Base-by-base conservation (phyloP, 2,797 vertebrate species). In the Peromyscus melanophrys region DNA sequence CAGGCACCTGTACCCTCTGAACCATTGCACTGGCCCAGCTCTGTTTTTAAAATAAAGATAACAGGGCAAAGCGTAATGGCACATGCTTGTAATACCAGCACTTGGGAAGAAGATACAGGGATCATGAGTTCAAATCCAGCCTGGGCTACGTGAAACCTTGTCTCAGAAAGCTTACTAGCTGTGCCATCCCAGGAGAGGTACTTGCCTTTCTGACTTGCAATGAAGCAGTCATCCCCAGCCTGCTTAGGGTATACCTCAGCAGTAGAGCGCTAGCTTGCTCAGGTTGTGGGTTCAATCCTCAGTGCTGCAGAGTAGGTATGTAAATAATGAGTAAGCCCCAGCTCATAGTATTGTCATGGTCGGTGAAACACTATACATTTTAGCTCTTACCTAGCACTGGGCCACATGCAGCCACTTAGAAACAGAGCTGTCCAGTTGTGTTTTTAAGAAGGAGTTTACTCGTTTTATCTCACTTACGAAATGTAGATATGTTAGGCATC, bases 121-220 rank as follows among this genome's bases (percentile, higher is more conserved):
- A 75, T 88, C 4, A 9, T 59, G 37, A 55, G 71, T 76, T 89
- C 55, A 89, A 59, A 23, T 57, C 27, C 37, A 88, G 25, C 69
- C n/a, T 75, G n/a, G 27, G 71, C 86, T 89, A 61, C 29, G 6
- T 59, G 27, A 59, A 57, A 34, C 25, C 52, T 55, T 75, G 17
- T 61, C 37, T 75, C 69, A 34, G 71, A 65, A 46, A 88, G 21
- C 19, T 88, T 85, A 59, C 57, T 59, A 85, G 17, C 73, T 71
- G 0, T 67, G 3, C 76, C 46, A 57, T 63, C 65, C 87, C 78
- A n/a, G 49, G 27, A 84, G 91, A 86, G 16, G 57, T 82, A 23
- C 55, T 75, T 96, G 52, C 10, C 67, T 90, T 95, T 82, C 69
- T 75, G 67, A 90, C 37, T 37, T 49, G 27, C 10, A 69, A 16